Evolutionary conservation across 2,797 vertebrate species (phyloP).

Genomic region (Pseudocheirus occidentalis): DNA sequence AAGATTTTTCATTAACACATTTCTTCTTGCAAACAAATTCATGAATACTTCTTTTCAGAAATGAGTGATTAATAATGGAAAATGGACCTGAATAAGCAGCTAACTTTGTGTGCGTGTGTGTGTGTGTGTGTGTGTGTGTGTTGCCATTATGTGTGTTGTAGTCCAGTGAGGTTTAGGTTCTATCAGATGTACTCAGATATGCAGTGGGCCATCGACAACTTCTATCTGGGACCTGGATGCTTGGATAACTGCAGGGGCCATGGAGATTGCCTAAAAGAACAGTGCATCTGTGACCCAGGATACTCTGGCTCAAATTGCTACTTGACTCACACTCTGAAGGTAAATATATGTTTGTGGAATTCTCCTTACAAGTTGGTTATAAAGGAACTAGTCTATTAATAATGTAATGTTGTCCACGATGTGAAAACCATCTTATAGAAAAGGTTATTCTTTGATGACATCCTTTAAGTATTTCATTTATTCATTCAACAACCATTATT

Average conservation of each 20-base stretch:
- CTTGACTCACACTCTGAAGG: constrained; percentile 92
- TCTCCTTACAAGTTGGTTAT: background rate
- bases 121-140: constrained; percentile 53
- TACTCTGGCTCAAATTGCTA: constrained; percentile 96
- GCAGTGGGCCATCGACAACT: constrained; percentile 98
- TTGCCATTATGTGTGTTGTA: constrained; percentile 69
- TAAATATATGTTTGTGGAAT: constrained; percentile 73
- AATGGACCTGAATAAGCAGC: constrained; percentile 8
- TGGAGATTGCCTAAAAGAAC: constrained; percentile 95
- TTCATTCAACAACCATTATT: background rate
- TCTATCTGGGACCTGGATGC: constrained; percentile 97
- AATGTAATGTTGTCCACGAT: background rate
- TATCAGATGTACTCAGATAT: constrained; percentile 96
- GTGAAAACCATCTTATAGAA: background rate
- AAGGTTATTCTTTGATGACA: background rate
- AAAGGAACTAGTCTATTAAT: background rate
- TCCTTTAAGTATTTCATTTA: constrained; percentile 1
- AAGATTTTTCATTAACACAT: constrained; percentile 31
- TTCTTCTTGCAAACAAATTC: constrained; percentile 2
- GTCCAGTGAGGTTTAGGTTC: constrained; percentile 95
- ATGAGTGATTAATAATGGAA: background rate
- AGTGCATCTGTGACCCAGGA: constrained; percentile 96
- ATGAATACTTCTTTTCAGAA: constrained; percentile 6
- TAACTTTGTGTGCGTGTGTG: constrained; percentile 62
- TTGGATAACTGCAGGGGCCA: constrained; percentile 94